phyloP scores from a whole-genome alignment of 2,113 vertebrate genomes.

The Lipophrys pholis region DNA sequence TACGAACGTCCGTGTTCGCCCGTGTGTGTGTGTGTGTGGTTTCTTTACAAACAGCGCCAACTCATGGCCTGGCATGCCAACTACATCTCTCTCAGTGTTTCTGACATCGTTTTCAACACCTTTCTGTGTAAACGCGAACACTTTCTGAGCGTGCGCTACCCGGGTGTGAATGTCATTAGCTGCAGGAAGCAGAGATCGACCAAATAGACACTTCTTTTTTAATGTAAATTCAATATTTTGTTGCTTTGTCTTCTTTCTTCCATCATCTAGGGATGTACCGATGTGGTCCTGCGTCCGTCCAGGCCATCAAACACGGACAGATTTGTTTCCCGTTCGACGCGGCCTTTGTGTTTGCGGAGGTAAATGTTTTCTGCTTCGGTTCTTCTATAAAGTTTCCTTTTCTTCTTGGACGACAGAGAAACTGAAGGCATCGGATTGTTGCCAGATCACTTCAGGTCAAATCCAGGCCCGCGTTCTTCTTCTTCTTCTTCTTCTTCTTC shows the following conservation, averaged over 20 bases:
- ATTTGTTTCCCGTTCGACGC: constrained; percentile 94
- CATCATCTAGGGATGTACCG: constrained; percentile 90
- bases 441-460: not conserved
- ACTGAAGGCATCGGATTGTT: not conserved
- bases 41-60: no score
- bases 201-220: not conserved
- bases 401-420: not conserved
- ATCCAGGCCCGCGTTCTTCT: not conserved
- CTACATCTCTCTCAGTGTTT: no score
- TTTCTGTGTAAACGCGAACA: no score
- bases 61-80: no score
- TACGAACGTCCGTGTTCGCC: no score
- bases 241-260: not conserved
- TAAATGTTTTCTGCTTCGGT: constrained; percentile 48
- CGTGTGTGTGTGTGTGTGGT: no score
- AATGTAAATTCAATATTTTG: no score
- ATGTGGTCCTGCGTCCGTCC: constrained; percentile 94
- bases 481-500: no score
- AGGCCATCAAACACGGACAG: constrained; percentile 93
- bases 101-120: no score
- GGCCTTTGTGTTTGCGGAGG: constrained; percentile 95
- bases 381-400: not conserved
- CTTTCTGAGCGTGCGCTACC: no score
- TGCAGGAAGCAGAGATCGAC: no score
- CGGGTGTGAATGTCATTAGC: no score